Evolutionary conservation across 2,888 invertebrate genomes (phyloP).

Genomic region (Drosophila ustulata): DNA sequence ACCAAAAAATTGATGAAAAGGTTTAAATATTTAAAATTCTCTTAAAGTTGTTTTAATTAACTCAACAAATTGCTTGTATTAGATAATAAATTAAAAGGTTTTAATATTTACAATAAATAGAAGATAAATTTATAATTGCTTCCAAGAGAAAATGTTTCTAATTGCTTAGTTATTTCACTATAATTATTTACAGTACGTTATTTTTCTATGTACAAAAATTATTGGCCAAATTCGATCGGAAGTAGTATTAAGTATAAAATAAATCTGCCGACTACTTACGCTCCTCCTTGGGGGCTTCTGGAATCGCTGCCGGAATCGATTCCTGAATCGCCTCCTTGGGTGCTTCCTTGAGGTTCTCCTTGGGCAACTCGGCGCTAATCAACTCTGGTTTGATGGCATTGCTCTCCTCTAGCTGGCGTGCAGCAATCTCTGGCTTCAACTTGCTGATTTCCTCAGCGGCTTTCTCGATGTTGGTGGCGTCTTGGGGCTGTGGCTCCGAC

Average conservation of each 20-base stretch:
- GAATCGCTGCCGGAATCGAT: neutral
- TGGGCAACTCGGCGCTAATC: slow-evolving; percentile 36
- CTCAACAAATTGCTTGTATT: no score
- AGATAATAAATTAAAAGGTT: no score
- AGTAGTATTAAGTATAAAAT: neutral
- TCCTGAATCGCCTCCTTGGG: slow-evolving; percentile 50
- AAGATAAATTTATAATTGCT: no score
- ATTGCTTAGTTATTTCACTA: no score
- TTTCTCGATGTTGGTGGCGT: neutral
- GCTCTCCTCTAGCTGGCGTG: slow-evolving; percentile 73
- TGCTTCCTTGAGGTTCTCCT: slow-evolving; percentile 42
- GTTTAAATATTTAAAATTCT: no score
- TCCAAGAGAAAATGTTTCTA: no score
- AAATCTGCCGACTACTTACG: slow-evolving; percentile 44
- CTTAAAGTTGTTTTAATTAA: no score
- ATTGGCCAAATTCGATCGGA: no score
- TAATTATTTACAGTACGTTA: no score
- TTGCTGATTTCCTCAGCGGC: slow-evolving; percentile 58
- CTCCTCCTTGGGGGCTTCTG: slow-evolving; percentile 42
- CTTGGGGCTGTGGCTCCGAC: slow-evolving; percentile 26
- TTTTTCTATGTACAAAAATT: no score
- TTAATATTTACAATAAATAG: no score
- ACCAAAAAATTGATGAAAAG: no score
- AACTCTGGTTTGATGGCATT: slow-evolving; percentile 66
- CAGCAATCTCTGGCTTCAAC: slow-evolving; percentile 65